Evolutionary conservation across 2,888 invertebrate genomes (phyloP).

Genomic region (Acleris sparsana): DNA sequence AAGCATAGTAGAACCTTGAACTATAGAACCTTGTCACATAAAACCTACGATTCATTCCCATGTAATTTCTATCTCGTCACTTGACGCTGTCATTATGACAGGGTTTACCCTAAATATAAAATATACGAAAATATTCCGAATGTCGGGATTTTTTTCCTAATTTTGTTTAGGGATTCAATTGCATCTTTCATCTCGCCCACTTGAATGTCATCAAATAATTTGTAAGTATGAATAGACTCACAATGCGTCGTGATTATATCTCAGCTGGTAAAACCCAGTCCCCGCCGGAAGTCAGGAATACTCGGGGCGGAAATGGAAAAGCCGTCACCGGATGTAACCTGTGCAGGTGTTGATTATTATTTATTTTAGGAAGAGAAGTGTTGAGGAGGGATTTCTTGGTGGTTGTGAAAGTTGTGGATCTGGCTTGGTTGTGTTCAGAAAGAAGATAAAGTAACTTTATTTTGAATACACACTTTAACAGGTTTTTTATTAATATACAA

Average conservation of each 20-base stretch:
- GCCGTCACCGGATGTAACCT: conserved; percentile 63
- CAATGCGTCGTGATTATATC: conserved; percentile 33
- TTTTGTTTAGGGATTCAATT: neutral
- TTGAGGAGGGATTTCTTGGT: neutral
- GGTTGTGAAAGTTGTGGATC: neutral
- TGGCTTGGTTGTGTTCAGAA: no score
- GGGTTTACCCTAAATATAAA: no score
- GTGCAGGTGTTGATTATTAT: conserved; percentile 62
- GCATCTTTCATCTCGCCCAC: conserved; percentile 3
- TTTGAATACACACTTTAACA: no score
- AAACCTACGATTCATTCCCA: no score
- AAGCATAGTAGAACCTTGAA: no score
- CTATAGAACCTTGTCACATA: no score
- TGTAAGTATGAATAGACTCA: conserved; percentile 28
- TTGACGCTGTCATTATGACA: no score
- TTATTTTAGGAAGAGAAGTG: conserved; percentile 3
- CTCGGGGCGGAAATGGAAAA: conserved; percentile 67
- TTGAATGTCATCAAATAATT: conserved; percentile 21
- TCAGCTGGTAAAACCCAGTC: conserved; percentile 24
- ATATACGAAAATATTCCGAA: no score
- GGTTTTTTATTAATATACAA: no score
- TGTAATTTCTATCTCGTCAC: no score
- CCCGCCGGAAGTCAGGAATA: conserved; percentile 59
- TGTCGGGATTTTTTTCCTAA: no score
- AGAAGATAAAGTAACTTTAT: no score